Percentiles rank a stretch among this genome's conserved stretches.
Evolutionary conservation across 2,113 vertebrate species (phyloP).

Genomic region (Megaptera novaeangliae): DNA sequence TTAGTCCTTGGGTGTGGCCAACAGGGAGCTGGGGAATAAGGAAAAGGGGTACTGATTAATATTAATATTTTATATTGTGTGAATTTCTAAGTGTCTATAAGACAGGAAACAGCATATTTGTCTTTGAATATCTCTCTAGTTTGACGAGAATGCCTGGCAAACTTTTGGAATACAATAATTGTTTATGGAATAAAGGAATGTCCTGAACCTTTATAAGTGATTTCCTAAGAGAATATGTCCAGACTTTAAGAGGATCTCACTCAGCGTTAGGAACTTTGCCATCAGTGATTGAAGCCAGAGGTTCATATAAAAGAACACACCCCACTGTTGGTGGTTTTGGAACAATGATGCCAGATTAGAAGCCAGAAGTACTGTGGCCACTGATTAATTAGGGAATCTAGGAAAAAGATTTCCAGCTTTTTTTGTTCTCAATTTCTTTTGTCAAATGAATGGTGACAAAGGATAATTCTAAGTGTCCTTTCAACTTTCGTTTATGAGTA

Average conservation of each 20-base stretch:
- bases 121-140: neutral
- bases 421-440: slow-evolving; percentile 19
- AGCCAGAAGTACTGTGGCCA: neutral
- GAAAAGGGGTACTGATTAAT: neutral
- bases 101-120: neutral
- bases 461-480: neutral
- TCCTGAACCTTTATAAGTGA: neutral
- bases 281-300: neutral
- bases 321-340: neutral
- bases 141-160: neutral
- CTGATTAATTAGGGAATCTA: slow-evolving; percentile 11
- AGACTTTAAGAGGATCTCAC: neutral
- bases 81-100: neutral
- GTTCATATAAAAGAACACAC: neutral
- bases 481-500: neutral
- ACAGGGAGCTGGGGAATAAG: neutral
- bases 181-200: neutral
- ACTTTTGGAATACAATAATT: neutral
- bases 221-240: neutral
- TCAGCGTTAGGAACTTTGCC: neutral
- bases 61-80: neutral
- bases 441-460: neutral
- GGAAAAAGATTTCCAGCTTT: neutral
- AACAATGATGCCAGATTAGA: neutral
- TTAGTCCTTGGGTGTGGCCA: neutral